Evolutionary conservation across 2,113 vertebrate species (phyloP).

Genomic region (Odobenus rosmarus): DNA sequence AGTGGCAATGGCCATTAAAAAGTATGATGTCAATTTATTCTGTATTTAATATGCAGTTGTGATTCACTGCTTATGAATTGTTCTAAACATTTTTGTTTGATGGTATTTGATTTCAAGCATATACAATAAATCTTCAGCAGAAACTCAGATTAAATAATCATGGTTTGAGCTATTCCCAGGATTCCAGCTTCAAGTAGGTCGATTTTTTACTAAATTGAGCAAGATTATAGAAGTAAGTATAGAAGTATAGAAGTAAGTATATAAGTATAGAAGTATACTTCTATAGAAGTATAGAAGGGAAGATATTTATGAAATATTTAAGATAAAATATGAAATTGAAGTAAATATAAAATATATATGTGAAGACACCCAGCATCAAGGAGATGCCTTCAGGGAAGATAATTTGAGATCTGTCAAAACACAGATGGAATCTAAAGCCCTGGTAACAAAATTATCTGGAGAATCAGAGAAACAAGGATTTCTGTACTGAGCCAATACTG

Average conservation of each 20-base stretch:
- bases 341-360: neutral
- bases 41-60: neutral
- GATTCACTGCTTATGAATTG: neutral
- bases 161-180: neutral
- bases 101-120: neutral
- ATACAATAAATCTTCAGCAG: neutral
- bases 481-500: neutral
- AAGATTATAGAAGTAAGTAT: neutral
- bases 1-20: neutral
- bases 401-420: neutral
- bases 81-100: constrained; percentile 4
- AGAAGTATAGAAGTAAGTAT: no score
- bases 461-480: neutral
- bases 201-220: neutral
- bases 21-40: neutral
- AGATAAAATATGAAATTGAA: neutral
- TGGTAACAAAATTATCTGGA: neutral
- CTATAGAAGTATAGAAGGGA: neutral
- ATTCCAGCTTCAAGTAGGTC: neutral
- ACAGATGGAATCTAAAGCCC: neutral
- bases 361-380: neutral
- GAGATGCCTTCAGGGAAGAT: neutral
- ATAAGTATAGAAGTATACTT: no score
- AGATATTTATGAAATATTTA: neutral
- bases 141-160: neutral